These are phyloP conservation scores for Perizoma affinitatum DNA, from an alignment of 2,888 invertebrate species.

Conservation along the genomic window DNA sequence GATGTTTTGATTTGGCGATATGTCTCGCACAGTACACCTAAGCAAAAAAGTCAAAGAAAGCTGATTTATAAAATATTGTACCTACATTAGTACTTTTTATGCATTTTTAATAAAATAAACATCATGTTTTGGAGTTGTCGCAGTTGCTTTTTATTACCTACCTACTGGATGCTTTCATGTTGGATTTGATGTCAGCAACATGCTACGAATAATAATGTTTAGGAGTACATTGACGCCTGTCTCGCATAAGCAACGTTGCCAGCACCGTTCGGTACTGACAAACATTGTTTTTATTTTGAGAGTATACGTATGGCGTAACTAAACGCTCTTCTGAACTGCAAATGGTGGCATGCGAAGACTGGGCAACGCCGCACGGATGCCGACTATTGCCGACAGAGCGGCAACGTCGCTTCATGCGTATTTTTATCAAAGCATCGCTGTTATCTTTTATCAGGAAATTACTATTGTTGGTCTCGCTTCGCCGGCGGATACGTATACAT, in stretches of 20 bases:
- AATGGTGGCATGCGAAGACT: slow-evolving; percentile 62
- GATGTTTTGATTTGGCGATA: too few species aligned
- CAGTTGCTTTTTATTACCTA: not conserved
- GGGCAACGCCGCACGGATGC: slow-evolving; percentile 63
- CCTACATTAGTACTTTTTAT: not conserved
- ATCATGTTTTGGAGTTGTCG: not conserved
- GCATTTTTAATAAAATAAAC: not conserved
- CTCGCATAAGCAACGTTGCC: slow-evolving; percentile 51
- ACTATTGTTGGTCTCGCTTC: slow-evolving; percentile 28
- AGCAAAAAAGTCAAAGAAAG: slow-evolving; percentile 1
- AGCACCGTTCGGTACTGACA: slow-evolving; percentile 50
- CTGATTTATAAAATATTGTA: not conserved
- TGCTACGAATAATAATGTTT: slow-evolving; percentile 11
- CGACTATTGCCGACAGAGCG: slow-evolving; percentile 42
- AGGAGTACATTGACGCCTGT: slow-evolving; percentile 48
- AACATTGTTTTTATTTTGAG: slow-evolving; percentile 77
- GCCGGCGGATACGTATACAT: slow-evolving; percentile 16
- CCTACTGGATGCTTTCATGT: not conserved
- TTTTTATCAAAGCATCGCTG: slow-evolving; percentile 68
- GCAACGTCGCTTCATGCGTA: slow-evolving; percentile 70
- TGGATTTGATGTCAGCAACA: slow-evolving; percentile 2
- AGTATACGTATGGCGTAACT: slow-evolving; percentile 64
- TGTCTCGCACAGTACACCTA: too few species aligned
- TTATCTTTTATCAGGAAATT: slow-evolving; percentile 50
- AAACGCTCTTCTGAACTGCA: slow-evolving; percentile 70